A percentile compares a stretch with the other conserved stretches of the same genome.
Conservation (phyloP, 2,888 invertebrate genomes). For the Ellobium chinense region DNA sequence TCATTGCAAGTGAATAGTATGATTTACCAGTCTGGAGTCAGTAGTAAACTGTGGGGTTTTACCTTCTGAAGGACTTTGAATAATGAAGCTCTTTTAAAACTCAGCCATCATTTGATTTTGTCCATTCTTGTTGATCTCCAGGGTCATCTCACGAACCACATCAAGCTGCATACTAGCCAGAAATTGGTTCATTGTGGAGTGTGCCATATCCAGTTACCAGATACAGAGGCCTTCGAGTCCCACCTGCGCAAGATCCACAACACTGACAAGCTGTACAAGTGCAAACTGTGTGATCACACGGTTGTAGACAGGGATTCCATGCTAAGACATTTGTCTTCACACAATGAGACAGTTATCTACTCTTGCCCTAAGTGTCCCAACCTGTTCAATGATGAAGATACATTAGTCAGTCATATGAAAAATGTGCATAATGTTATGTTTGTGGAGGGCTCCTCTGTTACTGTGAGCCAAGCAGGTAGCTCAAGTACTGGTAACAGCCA, state of each 20-base stretch:
- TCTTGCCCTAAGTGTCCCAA: constrained; percentile 48
- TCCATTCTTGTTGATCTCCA: too few species aligned
- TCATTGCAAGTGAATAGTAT: too few species aligned
- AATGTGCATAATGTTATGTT: constrained; percentile 22
- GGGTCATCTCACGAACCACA: constrained; percentile 76
- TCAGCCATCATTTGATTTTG: too few species aligned
- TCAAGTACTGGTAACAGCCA: background rate
- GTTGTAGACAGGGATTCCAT: constrained; percentile 62
- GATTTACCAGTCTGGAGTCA: too few species aligned
- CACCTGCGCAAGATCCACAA: constrained; percentile 66
- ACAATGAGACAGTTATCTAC: constrained; percentile 46
- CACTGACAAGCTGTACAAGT: constrained; percentile 68
- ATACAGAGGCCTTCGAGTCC: constrained; percentile 49
- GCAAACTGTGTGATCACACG: constrained; percentile 71
- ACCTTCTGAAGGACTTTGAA: too few species aligned
- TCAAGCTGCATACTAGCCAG: constrained; percentile 70
- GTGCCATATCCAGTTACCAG: constrained; percentile 40
- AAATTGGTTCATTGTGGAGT: constrained; percentile 29
- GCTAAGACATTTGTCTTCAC: constrained; percentile 59
- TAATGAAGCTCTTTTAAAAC: too few species aligned
- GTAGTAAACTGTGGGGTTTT: too few species aligned
- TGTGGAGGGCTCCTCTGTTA: background rate
- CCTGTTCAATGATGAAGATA: constrained; percentile 27
- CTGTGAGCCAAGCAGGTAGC: background rate
- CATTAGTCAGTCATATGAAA: constrained; percentile 35